Percentiles rank a stretch among this genome's conserved stretches.
Evolutionary conservation across 2,888 invertebrate genomes (phyloP).

Genomic region (Exocentrus adspersus): DNA sequence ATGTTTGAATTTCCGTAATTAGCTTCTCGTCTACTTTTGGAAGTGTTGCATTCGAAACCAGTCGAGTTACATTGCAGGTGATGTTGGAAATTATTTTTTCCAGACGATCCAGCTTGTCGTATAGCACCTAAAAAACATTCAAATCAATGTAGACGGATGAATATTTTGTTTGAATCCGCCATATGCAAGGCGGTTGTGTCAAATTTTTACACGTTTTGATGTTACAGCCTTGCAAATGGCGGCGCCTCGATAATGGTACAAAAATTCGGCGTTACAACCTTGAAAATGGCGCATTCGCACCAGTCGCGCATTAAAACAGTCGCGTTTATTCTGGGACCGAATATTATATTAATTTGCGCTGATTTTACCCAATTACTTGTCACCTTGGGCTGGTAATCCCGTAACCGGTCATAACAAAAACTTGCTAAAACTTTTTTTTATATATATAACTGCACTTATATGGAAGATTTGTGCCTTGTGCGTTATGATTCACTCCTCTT

Average conservation of each 20-base stretch:
- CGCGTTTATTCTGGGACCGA: neutral
- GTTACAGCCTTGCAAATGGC: too few species aligned
- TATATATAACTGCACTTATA: too few species aligned
- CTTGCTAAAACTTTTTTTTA: neutral
- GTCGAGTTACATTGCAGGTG: neutral
- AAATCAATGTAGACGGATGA: too few species aligned
- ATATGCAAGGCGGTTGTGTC: too few species aligned
- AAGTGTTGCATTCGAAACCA: conserved; percentile 16
- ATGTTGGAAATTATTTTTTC: conserved; percentile 21
- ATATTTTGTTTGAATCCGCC: too few species aligned
- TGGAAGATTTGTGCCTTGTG: too few species aligned
- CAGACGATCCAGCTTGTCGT: conserved; percentile 33
- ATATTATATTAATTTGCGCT: neutral
- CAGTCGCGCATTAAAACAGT: too few species aligned
- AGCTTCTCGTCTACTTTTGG: neutral
- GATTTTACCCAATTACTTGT: conserved; percentile 17
- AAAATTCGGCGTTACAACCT: too few species aligned
- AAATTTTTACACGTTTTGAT: too few species aligned
- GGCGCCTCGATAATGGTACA: too few species aligned
- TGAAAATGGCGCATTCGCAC: conserved; percentile 1
- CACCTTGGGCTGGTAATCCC: neutral
- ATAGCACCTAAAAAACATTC: conserved; percentile 32
- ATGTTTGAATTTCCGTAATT: conserved; percentile 26
- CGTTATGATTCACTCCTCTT: too few species aligned
- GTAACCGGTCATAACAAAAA: neutral